A percentile compares a stretch with the other conserved stretches of the same genome.
phyloP scores from a whole-genome alignment of 2,797 vertebrate genomes.

The Megaceryle alcyon region DNA sequence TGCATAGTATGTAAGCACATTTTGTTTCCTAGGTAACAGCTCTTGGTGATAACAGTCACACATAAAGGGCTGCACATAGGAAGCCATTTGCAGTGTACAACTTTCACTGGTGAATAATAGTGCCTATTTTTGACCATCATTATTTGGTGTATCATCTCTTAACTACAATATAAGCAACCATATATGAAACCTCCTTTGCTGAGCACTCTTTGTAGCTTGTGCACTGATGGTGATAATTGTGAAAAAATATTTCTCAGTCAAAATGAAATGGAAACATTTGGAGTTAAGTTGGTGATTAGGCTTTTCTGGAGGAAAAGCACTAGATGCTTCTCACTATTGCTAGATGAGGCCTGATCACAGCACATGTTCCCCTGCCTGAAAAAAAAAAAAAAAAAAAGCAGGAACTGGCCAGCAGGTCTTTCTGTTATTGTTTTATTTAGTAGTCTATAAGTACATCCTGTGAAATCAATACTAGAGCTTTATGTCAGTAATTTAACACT shows the following conservation, averaged over 20 bases:
- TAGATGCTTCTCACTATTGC: neutral
- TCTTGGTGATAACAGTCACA: neutral
- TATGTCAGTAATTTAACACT: no score
- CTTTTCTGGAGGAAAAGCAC: neutral
- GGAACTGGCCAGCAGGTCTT: neutral
- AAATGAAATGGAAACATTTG: neutral
- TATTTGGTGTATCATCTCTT: neutral
- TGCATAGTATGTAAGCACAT: neutral
- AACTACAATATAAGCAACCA: neutral
- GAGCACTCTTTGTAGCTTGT: neutral
- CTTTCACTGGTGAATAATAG: neutral
- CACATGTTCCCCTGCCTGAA: neutral
- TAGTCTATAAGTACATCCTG: neutral
- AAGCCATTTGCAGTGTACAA: neutral
- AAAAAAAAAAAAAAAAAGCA: neutral
- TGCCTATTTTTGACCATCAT: neutral
- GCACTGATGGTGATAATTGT: neutral
- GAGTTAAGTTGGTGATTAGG: neutral
- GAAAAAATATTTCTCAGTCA: neutral
- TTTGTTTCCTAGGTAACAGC: slow-evolving; percentile 58
- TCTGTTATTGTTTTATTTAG: neutral
- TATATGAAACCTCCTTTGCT: neutral
- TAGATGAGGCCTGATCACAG: neutral
- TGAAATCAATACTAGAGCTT: no score
- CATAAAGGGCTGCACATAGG: neutral